Base-by-base conservation (phyloP, 2,113 vertebrate genomes). In the Podiceps cristatus region DNA sequence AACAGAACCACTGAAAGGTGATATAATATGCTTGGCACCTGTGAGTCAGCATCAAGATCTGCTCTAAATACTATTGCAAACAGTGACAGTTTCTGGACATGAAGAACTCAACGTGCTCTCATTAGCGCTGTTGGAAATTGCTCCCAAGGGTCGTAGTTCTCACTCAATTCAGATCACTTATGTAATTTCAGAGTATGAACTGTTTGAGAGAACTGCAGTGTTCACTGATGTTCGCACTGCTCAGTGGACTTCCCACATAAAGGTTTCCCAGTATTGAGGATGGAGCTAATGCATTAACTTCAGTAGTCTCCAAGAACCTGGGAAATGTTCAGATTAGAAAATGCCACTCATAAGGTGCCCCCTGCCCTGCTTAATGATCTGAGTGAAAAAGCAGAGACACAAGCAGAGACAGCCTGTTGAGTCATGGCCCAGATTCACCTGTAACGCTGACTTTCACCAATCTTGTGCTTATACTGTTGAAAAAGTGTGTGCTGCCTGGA, bases 41-140 rank as follows among this genome's bases (percentile, higher is more conserved):
- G 82, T 73, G 86, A 97, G 90, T 94, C 88, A 92, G 88, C 78
- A 62, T 77, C 84, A 83, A 88, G 90, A 91, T 79, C 69, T 90
- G 85, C 74, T 94, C 81, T 78, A 82, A 91, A 91, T 85, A 49
- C 69, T 59, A 2, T 9, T 56, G 69, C 33, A 74, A 90, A 64
- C 77, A 58, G 74, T 92, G 95, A 94, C 84, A 76, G 71, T 37
- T 83, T 88, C 92, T 90, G 75, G 88, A 86, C 81, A 53, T 50
- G 68, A 83, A 90, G 90, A 90, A 86, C 92, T 95, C 82, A 13
- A 18, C 59, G 88, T 80, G 75, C 75, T 93, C 83, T 95, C 90
- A 90, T 92, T 92, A 95, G 78, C 2, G 0, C 78, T 86, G 88
- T 12, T 93, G 82, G 90, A 95, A 93, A 90, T 88, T 94, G 82